Base-by-base conservation (phyloP, 2,797 vertebrate species). In the Parauchenoglanis punctatus region DNA sequence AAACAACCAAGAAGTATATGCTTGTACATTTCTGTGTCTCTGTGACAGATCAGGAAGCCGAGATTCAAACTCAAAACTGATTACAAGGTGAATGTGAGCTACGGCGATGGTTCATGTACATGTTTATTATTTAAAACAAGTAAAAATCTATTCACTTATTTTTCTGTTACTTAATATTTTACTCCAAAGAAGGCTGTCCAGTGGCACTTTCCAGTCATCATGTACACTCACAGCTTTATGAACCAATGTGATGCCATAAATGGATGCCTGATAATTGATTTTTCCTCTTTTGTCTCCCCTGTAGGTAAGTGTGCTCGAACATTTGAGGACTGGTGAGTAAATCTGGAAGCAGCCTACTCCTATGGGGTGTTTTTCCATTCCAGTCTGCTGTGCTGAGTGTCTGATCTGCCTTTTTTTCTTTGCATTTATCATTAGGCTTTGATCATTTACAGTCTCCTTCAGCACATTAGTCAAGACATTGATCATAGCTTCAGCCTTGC, bases 321-420 rank as follows among this genome's bases (percentile, higher is more conserved):
- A n/a, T 82, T 65, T 65, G 35, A 46, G 23, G 44, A 46, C 58
- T 23, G 81, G 81, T 83, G 61, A 83, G 44, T 81, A 59, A 61
- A 81, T 40, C 28, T 59, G n/a, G 17, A 80, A 80, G 31, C 20
- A 80, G 31, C 20, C 31, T 25, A 25, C 15, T 65, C 23, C 1
- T 28, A 58, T 73, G 70, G 40, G 20, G 28, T 61, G 31, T 31
- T 15, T 49, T 28, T 67, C n/a, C 5, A 15, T 83, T 67, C 61
- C 44, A 67, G 81, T 54, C 63, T 68, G 13, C 58, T 44, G 80
- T 31, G 54, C 18, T 25, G 31, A 81, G 35, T 28, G 44, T 81
- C 58, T 61, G 31, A 5, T 40, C 58, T 31, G n/a, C 25, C 28
- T 31, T 56, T 31, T n/a, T 28, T 65, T 46, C 23, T 23, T 75